Evolutionary conservation across 2,888 invertebrate species (phyloP).

Genomic region (Theretra japonica): DNA sequence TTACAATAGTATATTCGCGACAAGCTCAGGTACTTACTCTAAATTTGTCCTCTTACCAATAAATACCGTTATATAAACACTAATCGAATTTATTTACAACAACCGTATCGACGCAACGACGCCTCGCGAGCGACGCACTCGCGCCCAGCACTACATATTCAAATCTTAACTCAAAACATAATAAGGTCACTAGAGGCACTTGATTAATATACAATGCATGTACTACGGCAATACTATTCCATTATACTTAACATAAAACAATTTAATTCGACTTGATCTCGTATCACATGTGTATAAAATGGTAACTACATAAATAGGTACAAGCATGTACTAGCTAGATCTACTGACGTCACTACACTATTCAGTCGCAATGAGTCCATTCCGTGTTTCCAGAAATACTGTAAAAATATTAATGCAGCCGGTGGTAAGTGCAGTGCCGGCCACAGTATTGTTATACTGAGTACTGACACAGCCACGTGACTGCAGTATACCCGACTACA

Average conservation of each 20-base stretch:
- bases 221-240: not conserved
- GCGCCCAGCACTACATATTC: not conserved
- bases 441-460: too few species aligned
- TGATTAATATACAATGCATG: not conserved
- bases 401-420: not conserved
- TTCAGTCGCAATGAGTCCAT: not conserved
- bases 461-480: too few species aligned
- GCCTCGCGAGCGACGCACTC: not conserved
- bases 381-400: not conserved
- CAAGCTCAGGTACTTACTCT: slow-evolving; percentile 68
- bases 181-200: not conserved
- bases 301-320: slow-evolving; percentile 3
- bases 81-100: slow-evolving; percentile 25
- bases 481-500: too few species aligned
- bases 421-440: too few species aligned
- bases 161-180: not conserved
- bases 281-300: not conserved
- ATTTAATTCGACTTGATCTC: not conserved
- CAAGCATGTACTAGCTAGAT: not conserved
- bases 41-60: slow-evolving; percentile 38
- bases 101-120: not conserved
- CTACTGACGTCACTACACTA: not conserved
- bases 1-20: slow-evolving; percentile 35
- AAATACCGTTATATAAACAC: slow-evolving; percentile 1
- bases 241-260: not conserved